Base-by-base conservation (phyloP, 64 coral and sea anemone species). In the Stichodactyla helianthus region DNA sequence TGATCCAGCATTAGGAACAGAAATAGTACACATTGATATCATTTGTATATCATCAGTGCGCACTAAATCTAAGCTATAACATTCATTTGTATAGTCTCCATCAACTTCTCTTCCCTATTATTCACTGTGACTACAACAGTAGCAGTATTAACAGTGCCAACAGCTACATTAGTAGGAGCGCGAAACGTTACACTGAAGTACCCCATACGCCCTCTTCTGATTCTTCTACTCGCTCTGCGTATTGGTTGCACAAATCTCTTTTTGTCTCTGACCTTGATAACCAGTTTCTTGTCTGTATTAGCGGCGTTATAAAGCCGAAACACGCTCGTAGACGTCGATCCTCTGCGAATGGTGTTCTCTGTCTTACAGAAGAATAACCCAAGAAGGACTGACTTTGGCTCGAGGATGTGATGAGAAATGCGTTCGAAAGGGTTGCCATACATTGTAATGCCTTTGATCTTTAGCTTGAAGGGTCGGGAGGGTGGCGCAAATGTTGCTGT, bases 331-430 rank as follows among this genome's bases (percentile, higher is more conserved):
- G 89, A 55, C 14, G 65, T 51, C 22, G 19, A 51, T 50, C 81
- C 68, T 6, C 82, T 76, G n/a, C 83, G 88, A 14, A 94, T 88
- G 23, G 93, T 95, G 54, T 85, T 92, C 20, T 95, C 76, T 82
- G 88, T 92, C 14, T 74, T 70, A 7, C 86, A 70, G 28, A 68
- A 53, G n/a, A 89, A 79, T 16, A 71, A 57, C n/a, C 93, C 86
- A 19, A 95, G 87, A 9, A 95, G 62, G 3, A 77, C 79, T 2
- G 52, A 71, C 54, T 88, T 83, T 20, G 93, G 87, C 78, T 82
- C 52, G 2, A 95, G 77, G 0, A 86, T 87, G 58, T 95, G 85
- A 18, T 83, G 87, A 3, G 93, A 95, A 56, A 95, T 87, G 13
- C 93, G 86, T 53, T 92, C 71, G 78, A 95, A 95, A 26, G 64